phyloP scores from a whole-genome alignment of 1,140 invertebrate genomes.

The Cydia pomonella region DNA sequence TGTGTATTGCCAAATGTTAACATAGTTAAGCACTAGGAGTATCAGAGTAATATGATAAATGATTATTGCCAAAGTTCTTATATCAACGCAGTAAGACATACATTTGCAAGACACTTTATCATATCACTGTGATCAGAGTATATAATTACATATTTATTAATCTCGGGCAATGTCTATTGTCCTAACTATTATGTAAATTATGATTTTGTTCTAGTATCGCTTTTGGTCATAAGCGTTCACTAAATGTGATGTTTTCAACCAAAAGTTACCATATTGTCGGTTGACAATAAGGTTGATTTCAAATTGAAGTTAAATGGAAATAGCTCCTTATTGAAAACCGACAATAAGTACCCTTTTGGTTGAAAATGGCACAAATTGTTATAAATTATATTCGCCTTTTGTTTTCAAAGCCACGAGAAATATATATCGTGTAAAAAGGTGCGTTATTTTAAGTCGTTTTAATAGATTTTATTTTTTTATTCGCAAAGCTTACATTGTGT shows the following conservation, averaged over 20 bases:
- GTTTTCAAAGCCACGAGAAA: not conserved
- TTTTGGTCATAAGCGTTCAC: constrained; percentile 2
- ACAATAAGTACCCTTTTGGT: no score
- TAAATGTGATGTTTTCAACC: no score
- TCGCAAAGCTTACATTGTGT: constrained; percentile 64
- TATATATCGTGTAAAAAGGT: constrained; percentile 6
- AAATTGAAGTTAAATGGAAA: no score
- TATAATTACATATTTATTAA: constrained; percentile 14
- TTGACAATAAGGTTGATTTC: no score
- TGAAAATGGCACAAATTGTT: no score
- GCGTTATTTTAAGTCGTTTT: constrained; percentile 60
- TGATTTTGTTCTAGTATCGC: constrained; percentile 1
- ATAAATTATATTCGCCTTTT: constrained; percentile 3
- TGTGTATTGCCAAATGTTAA: constrained; percentile 31
- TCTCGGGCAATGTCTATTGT: constrained; percentile 16
- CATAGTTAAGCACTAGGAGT: constrained; percentile 9
- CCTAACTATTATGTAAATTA: not conserved
- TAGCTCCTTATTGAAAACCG: no score
- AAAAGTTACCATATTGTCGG: no score
- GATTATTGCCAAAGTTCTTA: constrained; percentile 1
- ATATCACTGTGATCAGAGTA: not conserved
- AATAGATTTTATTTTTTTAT: constrained; percentile 75
- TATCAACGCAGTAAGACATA: not conserved
- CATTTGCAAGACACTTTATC: not conserved
- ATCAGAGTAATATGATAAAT: not conserved